Evolutionary conservation across 2,888 invertebrate species (phyloP).

Genomic region (Heteromurus nitidus): DNA sequence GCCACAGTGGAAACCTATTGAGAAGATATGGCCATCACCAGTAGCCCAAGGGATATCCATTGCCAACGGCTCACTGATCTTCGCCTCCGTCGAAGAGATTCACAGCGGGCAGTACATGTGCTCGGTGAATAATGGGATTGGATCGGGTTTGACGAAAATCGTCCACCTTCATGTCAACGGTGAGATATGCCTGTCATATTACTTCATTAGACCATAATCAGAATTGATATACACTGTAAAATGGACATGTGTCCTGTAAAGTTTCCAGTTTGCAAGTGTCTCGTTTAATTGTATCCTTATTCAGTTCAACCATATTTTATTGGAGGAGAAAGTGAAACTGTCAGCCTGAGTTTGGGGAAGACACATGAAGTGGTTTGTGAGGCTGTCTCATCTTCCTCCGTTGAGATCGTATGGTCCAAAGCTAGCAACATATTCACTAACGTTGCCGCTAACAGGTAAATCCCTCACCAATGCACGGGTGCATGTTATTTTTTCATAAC

Average conservation of each 20-base stretch:
- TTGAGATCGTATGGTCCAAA: constrained; percentile 69
- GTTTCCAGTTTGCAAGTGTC: neutral
- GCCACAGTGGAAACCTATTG: constrained; percentile 70
- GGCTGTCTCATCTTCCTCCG: constrained; percentile 68
- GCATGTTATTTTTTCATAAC: too few species aligned
- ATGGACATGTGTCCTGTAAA: neutral
- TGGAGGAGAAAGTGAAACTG: constrained; percentile 64
- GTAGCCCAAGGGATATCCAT: constrained; percentile 62
- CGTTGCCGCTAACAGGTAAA: constrained; percentile 71
- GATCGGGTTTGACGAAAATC: constrained; percentile 68
- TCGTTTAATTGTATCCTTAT: neutral
- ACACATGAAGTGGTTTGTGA: constrained; percentile 71
- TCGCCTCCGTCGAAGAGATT: constrained; percentile 66
- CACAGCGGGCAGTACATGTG: constrained; percentile 71
- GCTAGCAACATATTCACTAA: constrained; percentile 63
- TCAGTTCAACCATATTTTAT: constrained; percentile 72
- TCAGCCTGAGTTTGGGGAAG: constrained; percentile 70
- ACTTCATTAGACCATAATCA: too few species aligned
- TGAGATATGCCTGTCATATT: too few species aligned
- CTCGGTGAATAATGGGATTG: constrained; percentile 70
- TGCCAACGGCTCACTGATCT: constrained; percentile 69
- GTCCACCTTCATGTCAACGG: constrained; percentile 70
- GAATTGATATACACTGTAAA: too few species aligned
- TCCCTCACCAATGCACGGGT: too few species aligned
- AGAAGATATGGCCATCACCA: constrained; percentile 70